These are phyloP conservation scores for Anolis sagrei DNA, from an alignment of 2,113 vertebrate genomes.

Conservation along the genomic window DNA sequence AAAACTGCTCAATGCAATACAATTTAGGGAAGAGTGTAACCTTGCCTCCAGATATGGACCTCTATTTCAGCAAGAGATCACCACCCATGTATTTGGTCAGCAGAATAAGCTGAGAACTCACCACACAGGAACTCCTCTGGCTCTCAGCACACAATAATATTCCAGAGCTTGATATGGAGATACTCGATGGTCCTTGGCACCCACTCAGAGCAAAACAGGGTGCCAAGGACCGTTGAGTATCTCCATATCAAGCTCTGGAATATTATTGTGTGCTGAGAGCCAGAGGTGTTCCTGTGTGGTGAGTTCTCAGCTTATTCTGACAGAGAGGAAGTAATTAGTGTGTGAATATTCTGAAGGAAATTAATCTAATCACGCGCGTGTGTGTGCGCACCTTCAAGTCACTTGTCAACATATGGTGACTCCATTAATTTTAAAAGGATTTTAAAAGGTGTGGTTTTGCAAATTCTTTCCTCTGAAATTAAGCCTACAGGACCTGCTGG, in stretches of 20 bases:
- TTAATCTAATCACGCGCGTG: background rate
- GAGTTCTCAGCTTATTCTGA: constrained; percentile 72
- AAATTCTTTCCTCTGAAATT: too few species aligned
- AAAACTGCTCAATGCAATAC: background rate
- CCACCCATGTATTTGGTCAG: background rate
- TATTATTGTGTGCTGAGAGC: constrained; percentile 83
- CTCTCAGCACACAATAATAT: constrained; percentile 82
- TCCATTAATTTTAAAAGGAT: too few species aligned
- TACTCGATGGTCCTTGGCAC: constrained; percentile 80
- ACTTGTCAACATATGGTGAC: too few species aligned
- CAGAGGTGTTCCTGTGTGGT: constrained; percentile 76
- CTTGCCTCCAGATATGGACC: background rate
- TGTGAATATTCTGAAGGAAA: background rate
- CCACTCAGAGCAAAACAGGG: constrained; percentile 81
- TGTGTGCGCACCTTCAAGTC: too few species aligned
- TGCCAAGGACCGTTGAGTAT: constrained; percentile 80
- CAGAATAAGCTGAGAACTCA: constrained; percentile 53
- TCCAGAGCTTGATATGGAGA: constrained; percentile 84
- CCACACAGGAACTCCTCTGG: constrained; percentile 75
- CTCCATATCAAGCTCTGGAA: constrained; percentile 84
- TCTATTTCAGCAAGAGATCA: background rate
- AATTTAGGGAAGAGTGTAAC: background rate
- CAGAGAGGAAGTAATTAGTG: background rate
- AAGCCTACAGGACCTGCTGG: too few species aligned
- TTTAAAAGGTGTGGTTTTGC: too few species aligned